Conservation (phyloP, 2,113 vertebrate genomes). For the Pycnonotus jocosus region DNA sequence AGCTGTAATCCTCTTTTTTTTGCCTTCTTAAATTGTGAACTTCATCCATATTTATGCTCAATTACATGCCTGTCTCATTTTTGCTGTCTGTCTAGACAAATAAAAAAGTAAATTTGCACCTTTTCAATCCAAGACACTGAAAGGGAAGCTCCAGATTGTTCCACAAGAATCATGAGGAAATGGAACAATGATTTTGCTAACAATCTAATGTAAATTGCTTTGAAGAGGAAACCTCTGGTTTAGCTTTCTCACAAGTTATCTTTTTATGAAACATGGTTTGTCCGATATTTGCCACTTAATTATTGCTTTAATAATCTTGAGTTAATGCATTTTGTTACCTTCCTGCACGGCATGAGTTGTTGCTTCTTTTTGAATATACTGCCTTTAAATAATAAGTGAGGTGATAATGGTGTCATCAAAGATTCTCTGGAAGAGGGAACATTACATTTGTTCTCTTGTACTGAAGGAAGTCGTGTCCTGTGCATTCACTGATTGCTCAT, state of each 20-base stretch:
- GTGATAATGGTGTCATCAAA: background rate
- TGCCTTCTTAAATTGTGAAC: background rate
- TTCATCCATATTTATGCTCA: background rate
- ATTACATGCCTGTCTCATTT: background rate
- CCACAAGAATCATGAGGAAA: background rate
- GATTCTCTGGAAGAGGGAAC: background rate
- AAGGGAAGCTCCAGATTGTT: background rate
- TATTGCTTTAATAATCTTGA: background rate
- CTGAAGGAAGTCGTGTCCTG: background rate
- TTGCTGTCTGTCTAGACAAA: background rate
- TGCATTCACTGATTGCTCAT: background rate
- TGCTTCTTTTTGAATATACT: background rate
- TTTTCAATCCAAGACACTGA: background rate
- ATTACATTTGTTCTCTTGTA: conserved; percentile 7
- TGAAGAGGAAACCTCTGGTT: background rate
- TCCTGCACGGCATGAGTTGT: background rate
- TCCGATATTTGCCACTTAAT: background rate
- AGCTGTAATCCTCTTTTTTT: background rate
- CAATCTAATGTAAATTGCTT: background rate
- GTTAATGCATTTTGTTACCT: background rate
- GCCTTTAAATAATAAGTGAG: background rate
- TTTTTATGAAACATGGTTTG: background rate
- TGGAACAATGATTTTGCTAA: background rate
- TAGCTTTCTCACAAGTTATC: background rate
- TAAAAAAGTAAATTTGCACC: background rate